Evolutionary conservation across 2,888 invertebrate genomes (phyloP).

Genomic region (Campoplex nolae): DNA sequence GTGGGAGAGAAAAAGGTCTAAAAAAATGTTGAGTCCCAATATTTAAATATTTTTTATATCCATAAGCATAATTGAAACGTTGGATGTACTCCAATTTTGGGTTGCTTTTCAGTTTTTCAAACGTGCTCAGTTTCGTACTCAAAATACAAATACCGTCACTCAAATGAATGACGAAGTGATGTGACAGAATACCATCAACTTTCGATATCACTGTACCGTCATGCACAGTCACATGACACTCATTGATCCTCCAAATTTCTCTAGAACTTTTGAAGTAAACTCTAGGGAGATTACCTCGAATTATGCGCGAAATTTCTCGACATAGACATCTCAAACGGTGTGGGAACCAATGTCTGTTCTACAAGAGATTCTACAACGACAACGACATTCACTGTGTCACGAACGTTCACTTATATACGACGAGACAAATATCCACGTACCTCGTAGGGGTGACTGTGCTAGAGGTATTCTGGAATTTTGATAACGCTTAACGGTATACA

Average conservation of each 20-base stretch:
- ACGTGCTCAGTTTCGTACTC: background rate
- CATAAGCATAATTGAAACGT: too few relatives aligned
- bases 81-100: too few relatives aligned
- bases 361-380: slow-evolving; percentile 33
- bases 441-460: slow-evolving; percentile 37
- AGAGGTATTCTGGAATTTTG: slow-evolving; percentile 56
- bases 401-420: background rate
- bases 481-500: slow-evolving; percentile 50
- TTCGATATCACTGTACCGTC: background rate
- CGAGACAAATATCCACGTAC: slow-evolving; percentile 27
- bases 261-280: slow-evolving; percentile 13
- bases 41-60: too few relatives aligned
- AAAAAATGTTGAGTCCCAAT: too few relatives aligned
- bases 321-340: slow-evolving; percentile 16
- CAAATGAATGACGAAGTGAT: background rate
- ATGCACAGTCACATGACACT: background rate
- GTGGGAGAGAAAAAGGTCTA: too few relatives aligned
- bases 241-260: slow-evolving; percentile 40
- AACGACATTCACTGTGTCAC: slow-evolving; percentile 36
- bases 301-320: slow-evolving; percentile 52
- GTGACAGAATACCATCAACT: background rate
- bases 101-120: background rate
- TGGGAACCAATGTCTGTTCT: slow-evolving; percentile 47
- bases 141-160: background rate
- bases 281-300: slow-evolving; percentile 39